phyloP scores from a whole-genome alignment of 37 sponge, comb jelly and placozoan genomes.

The Aplysina aerophoba region DNA sequence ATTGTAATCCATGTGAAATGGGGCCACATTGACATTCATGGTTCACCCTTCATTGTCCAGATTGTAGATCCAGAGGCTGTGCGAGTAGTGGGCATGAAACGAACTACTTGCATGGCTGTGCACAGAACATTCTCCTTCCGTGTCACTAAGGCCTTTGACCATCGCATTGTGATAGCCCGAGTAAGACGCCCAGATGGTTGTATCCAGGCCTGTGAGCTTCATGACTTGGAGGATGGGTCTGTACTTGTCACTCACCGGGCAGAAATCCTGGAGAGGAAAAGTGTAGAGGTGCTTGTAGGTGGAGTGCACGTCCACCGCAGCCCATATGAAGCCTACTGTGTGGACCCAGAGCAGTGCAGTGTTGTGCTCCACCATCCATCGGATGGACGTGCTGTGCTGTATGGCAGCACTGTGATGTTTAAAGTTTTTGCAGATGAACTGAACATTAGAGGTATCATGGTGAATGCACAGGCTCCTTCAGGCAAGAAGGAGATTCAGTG shows the following conservation, averaged over 20 bases:
- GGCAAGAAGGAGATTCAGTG: slow-evolving; percentile 42
- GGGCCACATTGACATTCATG: slow-evolving; percentile 59
- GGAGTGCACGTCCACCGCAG: slow-evolving; percentile 67
- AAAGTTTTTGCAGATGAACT: slow-evolving; percentile 46
- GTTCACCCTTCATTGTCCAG: slow-evolving; percentile 59
- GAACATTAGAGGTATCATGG: slow-evolving; percentile 42
- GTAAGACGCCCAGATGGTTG: slow-evolving; percentile 57
- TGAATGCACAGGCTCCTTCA: slow-evolving; percentile 44
- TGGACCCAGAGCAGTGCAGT: slow-evolving; percentile 79
- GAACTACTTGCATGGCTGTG: slow-evolving; percentile 33
- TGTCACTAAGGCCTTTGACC: slow-evolving; percentile 46
- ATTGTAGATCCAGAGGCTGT: slow-evolving; percentile 69
- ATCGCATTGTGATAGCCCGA: slow-evolving; percentile 37
- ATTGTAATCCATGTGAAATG: slow-evolving; percentile 68
- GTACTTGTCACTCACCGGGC: slow-evolving; percentile 69
- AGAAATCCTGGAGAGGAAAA: slow-evolving; percentile 43
- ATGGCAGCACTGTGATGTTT: slow-evolving; percentile 55
- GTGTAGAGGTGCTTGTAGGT: slow-evolving; percentile 60
- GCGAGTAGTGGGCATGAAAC: slow-evolving; percentile 43
- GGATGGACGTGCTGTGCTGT: slow-evolving; percentile 47
- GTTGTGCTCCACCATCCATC: slow-evolving; percentile 60
- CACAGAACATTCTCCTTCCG: slow-evolving; percentile 48
- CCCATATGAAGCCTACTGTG: slow-evolving; percentile 68
- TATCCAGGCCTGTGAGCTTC: slow-evolving; percentile 32
- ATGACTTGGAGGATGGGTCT: slow-evolving; percentile 23